Percentiles rank a stretch among this genome's conserved stretches.
phyloP scores from a whole-genome alignment of 2,888 invertebrate genomes.

The Eurois occulta region DNA sequence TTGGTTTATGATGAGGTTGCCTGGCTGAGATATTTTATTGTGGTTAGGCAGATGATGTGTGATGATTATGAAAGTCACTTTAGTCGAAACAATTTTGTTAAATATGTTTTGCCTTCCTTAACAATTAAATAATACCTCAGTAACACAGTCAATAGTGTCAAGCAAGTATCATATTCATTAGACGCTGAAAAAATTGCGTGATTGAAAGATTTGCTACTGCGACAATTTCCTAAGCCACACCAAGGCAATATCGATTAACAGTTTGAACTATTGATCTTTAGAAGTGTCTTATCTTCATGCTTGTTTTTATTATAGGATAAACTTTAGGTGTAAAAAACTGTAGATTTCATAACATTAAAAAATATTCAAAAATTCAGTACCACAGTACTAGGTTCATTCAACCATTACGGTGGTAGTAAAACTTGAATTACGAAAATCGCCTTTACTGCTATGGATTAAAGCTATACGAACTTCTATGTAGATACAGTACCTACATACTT shows the following conservation, averaged over 20 bases:
- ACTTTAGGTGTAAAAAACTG: neutral
- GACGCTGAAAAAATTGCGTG: neutral
- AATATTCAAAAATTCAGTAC: neutral
- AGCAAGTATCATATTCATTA: slow-evolving; percentile 8
- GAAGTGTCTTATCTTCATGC: slow-evolving; percentile 18
- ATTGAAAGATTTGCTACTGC: slow-evolving; percentile 24
- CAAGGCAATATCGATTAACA: slow-evolving; percentile 40
- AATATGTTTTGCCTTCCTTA: neutral
- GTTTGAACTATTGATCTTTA: slow-evolving; percentile 38
- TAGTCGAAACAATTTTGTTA: neutral
- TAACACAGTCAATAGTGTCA: neutral
- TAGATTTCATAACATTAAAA: neutral
- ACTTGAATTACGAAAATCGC: neutral
- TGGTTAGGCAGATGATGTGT: neutral
- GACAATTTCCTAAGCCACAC: slow-evolving; percentile 15
- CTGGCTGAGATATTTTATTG: neutral
- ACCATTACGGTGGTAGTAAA: neutral
- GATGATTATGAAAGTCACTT: neutral
- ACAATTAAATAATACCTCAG: neutral
- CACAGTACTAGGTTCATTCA: neutral
- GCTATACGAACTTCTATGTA: neutral
- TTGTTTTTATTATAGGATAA: slow-evolving; percentile 24
- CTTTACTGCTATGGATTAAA: neutral
- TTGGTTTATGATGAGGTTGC: neutral
- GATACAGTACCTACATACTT: neutral